Base-by-base conservation (phyloP, 2,888 invertebrate genomes). In the Apoderus coryli region DNA sequence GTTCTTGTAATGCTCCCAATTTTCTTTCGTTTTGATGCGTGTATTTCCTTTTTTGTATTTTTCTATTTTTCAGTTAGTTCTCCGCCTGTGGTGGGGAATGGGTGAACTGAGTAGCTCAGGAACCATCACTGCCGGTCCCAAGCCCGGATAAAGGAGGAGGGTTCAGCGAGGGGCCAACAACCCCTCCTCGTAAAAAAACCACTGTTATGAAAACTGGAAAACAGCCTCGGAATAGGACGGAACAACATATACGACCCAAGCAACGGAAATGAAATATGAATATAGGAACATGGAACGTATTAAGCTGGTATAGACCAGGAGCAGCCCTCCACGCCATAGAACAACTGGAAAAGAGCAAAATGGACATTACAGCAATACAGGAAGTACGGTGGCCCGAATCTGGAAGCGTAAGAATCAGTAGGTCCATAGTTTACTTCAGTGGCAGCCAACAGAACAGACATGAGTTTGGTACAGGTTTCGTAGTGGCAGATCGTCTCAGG, bases 211-310 rank as follows among this genome's bases (percentile, higher is more conserved):
- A 26, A 14, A 26, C 26, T 6, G 14, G 10, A 26, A 14, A 9
- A 46, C 45, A 25, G 26, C 26, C 34, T 34, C 26, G 30, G 34
- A 34, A 23, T 14, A 30, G 31, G 27, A 26, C 26, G 26, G 23
- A 31, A 27, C n/a, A 27, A 14, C 12, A 11, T n/a, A 28, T 12
- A 31, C 31, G 31, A 29, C 10, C 15, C 10, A 23, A 9, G 28
- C 27, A 14, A 32, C 16, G 28, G 29, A 32, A 24, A 32, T 3
- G 28, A 12, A 6, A 7, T 12, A 27, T 27, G 27, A 35, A 35
- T 35, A 27, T 31, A 10, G 29, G 31, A 34, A 31, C 34, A 25
- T 34, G 30, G 27, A 34, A 34, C 10, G 27, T 34, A 4, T 23
- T 32, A 10, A 35, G 32, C 29, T 29, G 14, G 25, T n/a, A n/a